Base-by-base conservation (phyloP, 2,888 invertebrate genomes). In the Tineola bisselliella region DNA sequence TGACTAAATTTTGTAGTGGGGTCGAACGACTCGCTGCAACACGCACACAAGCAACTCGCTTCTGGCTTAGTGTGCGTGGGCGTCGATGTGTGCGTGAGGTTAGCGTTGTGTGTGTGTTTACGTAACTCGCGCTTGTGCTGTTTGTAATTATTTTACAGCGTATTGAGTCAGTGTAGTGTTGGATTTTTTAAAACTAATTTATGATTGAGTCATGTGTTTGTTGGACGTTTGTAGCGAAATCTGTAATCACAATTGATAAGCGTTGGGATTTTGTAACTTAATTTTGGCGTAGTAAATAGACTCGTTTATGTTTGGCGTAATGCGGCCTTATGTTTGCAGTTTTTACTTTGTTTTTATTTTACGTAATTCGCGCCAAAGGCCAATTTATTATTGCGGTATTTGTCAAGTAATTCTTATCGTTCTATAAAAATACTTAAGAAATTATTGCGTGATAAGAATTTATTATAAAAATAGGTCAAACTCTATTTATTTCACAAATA, bases 1-100 rank as follows among this genome's bases (percentile, higher is more conserved):
- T 74, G 83, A 87, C 84, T 86, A 74, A 83, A 76, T 70, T 77
- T 77, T 79, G 84, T 84, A 84, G 87, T 79, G 87, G 86, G 87
- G 84, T 81, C 81, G 80, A 69, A 69, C 70, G 78, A 79, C 73
- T 76, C 75, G 79, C 76, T 75, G 79, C 73, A 76, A 76, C 79
- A 74, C 73, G 64, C 73, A 67, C 82, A 64, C 65, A 62, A 62
- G 63, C 19, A 31, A 58, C n/a, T 11, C 30, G 33, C 8, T 6
- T 31, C 57, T 19, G 6, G 25, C 25, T 25, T 25, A 6, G 58
- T 61, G 58, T 48, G 61, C 12, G 61, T 43, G 0, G 38, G 30
- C 62, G 33, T 30, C 8, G 30, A 19, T 61, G 72, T 72, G 83
- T 78, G 78, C 44, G 79, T 65, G n/a, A 19, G 48, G 59, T 63